Evolutionary conservation across 2,797 vertebrate genomes (phyloP), one percentile per base, ranked within the genome.

Genomic region (Channa striata): DNA sequence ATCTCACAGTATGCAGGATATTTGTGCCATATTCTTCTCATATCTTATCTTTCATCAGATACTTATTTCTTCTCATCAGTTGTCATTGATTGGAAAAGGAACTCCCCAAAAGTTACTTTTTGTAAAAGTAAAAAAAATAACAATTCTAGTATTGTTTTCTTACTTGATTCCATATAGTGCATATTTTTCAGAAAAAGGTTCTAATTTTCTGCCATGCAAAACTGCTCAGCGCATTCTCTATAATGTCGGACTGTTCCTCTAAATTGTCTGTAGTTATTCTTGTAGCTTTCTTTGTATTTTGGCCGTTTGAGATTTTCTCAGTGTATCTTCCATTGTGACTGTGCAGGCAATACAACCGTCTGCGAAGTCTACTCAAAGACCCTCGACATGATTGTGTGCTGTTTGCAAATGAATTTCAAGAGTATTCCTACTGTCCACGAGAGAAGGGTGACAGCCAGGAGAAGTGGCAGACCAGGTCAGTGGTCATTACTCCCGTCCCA

Each of bases 371-470:
- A 0, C 63, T 98, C 61, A 97, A 94, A 86, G 97, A 99, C 74
- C 93, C 96, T 0, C 96, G 95, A 0, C 95, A 93, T 0, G 96
- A 98, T 69, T 98, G 97, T 0, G 49, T 94, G 14, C 92, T 97
- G 77, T 99, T 99, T 82, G 94, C 96, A 25, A 99, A 99, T 42
- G 98, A 99, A 36, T 99, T 97, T 82, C 98, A 98, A 58, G 89
- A 93, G 80, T 87, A 92, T 60, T 96, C 94, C 30, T 99, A 97
- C 57, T 90, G 96, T 68, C 94, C 95, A 0, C 91, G 98, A 47
- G 93, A 97, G 60, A 95, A 92, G 66, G 96, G 95, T 9, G 97
- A 99, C 73, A 83, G 94, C 63, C 85, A 94, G 83, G 96, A 98
- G 33, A 94, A 94, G 58, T 99, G 97, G 97, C 96, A 98, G 79